These are phyloP conservation scores for Bilobella aurantiaca DNA, from an alignment of 1,140 invertebrate genomes.

Conservation along the genomic window DNA sequence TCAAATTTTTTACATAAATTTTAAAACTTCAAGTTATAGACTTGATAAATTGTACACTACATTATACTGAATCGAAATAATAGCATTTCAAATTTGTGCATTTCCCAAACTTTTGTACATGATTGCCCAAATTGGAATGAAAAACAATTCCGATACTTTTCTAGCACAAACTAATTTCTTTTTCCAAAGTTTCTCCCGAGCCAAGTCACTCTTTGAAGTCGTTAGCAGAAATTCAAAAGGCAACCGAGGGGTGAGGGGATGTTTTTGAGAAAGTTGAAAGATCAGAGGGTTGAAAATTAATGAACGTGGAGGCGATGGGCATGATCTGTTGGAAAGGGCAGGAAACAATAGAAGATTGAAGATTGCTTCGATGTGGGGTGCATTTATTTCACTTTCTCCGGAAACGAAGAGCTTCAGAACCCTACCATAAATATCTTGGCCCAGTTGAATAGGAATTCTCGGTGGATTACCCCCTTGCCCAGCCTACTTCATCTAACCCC, in stretches of 20 bases:
- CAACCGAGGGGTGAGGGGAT: not conserved
- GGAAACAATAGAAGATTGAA: not conserved
- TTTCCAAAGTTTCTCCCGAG: not conserved
- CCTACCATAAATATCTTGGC: not conserved
- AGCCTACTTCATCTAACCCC: not conserved
- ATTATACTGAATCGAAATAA: not conserved
- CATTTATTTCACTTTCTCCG: conserved; percentile 26
- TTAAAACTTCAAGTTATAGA: not conserved
- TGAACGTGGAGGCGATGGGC: not conserved
- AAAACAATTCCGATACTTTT: not conserved
- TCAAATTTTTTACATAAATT: not conserved
- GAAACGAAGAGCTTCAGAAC: not conserved
- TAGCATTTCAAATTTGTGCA: not conserved
- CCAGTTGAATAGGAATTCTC: too few relatives aligned
- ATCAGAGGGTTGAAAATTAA: not conserved
- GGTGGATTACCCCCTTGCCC: not conserved
- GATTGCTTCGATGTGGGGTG: conserved; percentile 19
- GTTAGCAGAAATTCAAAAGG: not conserved
- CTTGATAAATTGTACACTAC: not conserved
- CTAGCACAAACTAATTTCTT: not conserved
- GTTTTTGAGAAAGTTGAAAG: not conserved
- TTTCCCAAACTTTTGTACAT: not conserved
- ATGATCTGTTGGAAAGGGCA: not conserved
- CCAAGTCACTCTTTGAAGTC: not conserved
- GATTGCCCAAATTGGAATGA: not conserved